These are phyloP conservation scores for Huso huso DNA, from an alignment of 2,797 vertebrate genomes.

Conservation along the genomic window DNA sequence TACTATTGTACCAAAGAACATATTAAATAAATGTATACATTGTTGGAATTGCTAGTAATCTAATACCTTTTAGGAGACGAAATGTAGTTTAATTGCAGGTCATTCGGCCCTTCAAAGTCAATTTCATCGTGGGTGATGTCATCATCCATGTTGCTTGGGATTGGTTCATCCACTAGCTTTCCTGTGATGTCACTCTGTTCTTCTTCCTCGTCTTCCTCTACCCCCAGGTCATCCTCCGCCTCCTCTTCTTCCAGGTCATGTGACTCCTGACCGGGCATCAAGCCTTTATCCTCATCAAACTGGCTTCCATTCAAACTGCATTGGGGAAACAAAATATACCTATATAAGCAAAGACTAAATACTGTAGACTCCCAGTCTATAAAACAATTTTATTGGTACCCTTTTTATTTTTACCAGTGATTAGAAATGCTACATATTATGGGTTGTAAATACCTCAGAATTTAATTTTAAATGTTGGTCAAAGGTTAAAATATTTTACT, in stretches of 20 bases:
- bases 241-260: constrained; percentile 82
- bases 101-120: constrained; percentile 70
- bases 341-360: too few relatives aligned
- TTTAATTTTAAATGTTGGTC: too few relatives aligned
- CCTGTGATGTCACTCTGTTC: constrained; percentile 50
- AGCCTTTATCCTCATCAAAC: constrained; percentile 80
- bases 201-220: constrained; percentile 82
- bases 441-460: too few relatives aligned
- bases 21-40: too few relatives aligned
- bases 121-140: constrained; percentile 65
- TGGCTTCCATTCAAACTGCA: constrained; percentile 80
- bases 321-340: constrained; percentile 12
- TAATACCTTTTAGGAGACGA: constrained; percentile 75
- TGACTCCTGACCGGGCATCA: constrained; percentile 67
- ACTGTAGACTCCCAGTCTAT: too few relatives aligned
- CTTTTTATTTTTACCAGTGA: too few relatives aligned
- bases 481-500: too few relatives aligned
- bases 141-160: constrained; percentile 55
- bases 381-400: too few relatives aligned
- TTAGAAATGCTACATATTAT: too few relatives aligned
- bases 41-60: too few relatives aligned
- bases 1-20: too few relatives aligned
- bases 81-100: constrained; percentile 82
- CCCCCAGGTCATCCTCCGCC: constrained; percentile 77
- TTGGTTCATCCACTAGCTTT: constrained; percentile 61